Base-by-base conservation (phyloP, 2,797 vertebrate species). In the Channa striata region DNA sequence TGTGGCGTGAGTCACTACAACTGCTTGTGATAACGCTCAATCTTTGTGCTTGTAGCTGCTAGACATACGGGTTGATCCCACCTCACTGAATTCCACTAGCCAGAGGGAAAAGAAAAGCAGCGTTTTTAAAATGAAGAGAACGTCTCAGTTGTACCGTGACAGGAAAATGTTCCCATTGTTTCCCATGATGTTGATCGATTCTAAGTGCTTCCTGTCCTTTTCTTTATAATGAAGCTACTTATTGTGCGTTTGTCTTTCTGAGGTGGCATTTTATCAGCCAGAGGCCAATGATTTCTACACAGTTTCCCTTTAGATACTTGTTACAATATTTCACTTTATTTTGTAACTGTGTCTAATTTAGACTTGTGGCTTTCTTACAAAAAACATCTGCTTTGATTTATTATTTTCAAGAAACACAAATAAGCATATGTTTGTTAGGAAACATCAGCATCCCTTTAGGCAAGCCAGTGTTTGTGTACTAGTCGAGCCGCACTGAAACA, bases 1-100 rank as follows among this genome's bases (percentile, higher is more conserved):
- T 79, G 77, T 57, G 61, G 63, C 51, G 54, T 65, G 61, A 80
- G 76, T 64, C 80, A 83, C 47, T 36, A 42, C 43, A 66, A 74
- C 30, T 1, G 16, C 58, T 65, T 50, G 52, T 23, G 54, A 78
- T 75, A 21, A 19, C 58, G 50, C 59, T 82, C 74, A 72, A 36
- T 73, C 70, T 20, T 51, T 68, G 73, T 66, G 12, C 62, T 71
- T 54, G 16, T 40, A 68, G 75, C 74, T 68, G 63, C 49, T 74
- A 77, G 51, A 67, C 47, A 50, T 36, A 17, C 69, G 33, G 74
- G 74, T 84, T 79, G 3, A 74, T 77, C 62, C 59, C 37, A 54
- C 64, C 36, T 59, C 52, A 1, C 11, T 17, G 53, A 50, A 33
- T 49, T 71, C 19, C 12, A 67, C 20, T 19, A 17, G 73, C 81